Percentiles rank a stretch among this genome's conserved stretches.
These are phyloP conservation scores for Nomada hirtipes DNA, from an alignment of 2,888 invertebrate species.

Conservation along the genomic window DNA sequence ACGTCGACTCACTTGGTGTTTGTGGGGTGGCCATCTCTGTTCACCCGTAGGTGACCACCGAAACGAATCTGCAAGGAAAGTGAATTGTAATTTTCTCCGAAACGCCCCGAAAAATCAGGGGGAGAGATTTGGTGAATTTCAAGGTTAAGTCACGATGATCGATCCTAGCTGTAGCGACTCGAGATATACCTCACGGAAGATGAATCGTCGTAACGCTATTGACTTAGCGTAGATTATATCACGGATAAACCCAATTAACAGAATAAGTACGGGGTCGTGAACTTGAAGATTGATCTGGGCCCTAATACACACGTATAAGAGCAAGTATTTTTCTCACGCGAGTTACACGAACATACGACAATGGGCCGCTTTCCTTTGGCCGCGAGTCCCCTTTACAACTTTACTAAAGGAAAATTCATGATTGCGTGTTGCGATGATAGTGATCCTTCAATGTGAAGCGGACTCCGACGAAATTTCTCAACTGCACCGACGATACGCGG, in stretches of 20 bases:
- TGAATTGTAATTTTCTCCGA: constrained; percentile 23
- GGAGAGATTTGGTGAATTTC: constrained; percentile 57
- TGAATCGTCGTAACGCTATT: constrained; percentile 56
- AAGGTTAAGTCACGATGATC: constrained; percentile 72
- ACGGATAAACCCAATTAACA: constrained; percentile 65
- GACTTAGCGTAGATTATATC: constrained; percentile 66
- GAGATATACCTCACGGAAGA: constrained; percentile 61
- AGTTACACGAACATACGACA: constrained; percentile 45
- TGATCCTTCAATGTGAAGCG: constrained; percentile 31
- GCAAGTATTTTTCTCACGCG: constrained; percentile 41
- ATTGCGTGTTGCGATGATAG: constrained; percentile 32
- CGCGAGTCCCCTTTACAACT: constrained; percentile 29
- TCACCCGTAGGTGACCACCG: constrained; percentile 61
- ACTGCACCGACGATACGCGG: constrained; percentile 62
- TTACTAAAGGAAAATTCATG: constrained; percentile 60
- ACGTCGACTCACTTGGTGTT: constrained; percentile 68
- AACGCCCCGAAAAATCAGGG: constrained; percentile 21
- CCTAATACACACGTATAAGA: constrained; percentile 61
- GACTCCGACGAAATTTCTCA: constrained; percentile 19
- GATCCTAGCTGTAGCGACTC: constrained; percentile 52
- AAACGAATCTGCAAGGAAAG: constrained; percentile 56
- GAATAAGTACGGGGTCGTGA: constrained; percentile 64
- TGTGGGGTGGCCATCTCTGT: constrained; percentile 74
- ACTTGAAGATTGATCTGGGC: constrained; percentile 70
- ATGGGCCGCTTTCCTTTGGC: constrained; percentile 27